Evolutionary conservation across 1,140 invertebrate genomes (phyloP).

Genomic region (Ips nitidus): DNA sequence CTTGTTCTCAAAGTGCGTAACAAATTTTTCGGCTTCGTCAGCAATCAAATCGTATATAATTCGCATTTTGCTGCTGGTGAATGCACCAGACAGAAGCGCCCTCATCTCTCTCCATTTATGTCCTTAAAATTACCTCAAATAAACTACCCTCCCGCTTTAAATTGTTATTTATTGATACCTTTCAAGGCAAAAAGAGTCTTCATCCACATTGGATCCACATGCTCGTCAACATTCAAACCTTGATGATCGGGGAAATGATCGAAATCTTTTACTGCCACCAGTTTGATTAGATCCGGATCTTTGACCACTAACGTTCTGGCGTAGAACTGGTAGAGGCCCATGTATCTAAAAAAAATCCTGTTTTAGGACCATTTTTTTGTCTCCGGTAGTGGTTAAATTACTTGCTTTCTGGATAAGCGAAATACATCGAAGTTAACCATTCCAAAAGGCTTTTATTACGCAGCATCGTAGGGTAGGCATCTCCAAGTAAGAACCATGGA

Average conservation of each 20-base stretch:
- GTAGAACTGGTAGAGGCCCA: conserved; percentile 57
- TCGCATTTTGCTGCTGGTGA: conserved; percentile 52
- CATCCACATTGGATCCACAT: conserved; percentile 57
- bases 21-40: conserved; percentile 44
- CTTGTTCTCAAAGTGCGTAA: conserved; percentile 40
- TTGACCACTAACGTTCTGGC: conserved; percentile 58
- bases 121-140: conserved; percentile 30
- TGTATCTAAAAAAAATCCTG: conserved; percentile 50
- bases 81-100: conserved; percentile 49
- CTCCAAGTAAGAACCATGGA: conserved; percentile 29
- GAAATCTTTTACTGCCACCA: conserved; percentile 65
- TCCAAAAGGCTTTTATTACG: conserved; percentile 8
- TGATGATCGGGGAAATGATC: conserved; percentile 63
- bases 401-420: conserved; percentile 14
- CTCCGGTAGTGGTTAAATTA: background rate
- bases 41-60: conserved; percentile 47
- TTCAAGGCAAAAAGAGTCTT: conserved; percentile 58
- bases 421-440: conserved; percentile 14
- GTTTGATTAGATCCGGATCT: conserved; percentile 63
- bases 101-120: conserved; percentile 52
- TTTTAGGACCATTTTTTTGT: background rate
- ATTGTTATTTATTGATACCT: conserved; percentile 46
- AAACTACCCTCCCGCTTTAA: background rate
- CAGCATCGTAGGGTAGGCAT: conserved; percentile 14
- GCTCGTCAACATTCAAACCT: conserved; percentile 52